These are phyloP conservation scores for Poecilia gillii DNA, from an alignment of 2,797 vertebrate species.

Conservation along the genomic window DNA sequence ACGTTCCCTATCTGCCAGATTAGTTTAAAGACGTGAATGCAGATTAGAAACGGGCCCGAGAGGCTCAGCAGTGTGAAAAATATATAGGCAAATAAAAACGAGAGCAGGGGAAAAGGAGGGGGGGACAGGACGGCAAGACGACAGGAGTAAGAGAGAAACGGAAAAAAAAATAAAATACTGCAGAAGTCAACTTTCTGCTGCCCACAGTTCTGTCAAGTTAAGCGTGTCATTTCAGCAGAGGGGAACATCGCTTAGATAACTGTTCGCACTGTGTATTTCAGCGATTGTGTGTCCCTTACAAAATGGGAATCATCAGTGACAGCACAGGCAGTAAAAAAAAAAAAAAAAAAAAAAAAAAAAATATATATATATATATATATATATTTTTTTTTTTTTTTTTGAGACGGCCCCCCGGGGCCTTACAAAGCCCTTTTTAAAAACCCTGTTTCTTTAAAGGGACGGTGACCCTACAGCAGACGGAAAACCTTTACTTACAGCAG, in stretches of 20 bases:
- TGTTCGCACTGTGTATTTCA: constrained; percentile 19
- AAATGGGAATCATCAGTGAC: constrained; percentile 25
- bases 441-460: not conserved
- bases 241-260: constrained; percentile 35
- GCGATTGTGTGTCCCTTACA: constrained; percentile 9
- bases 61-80: constrained; percentile 50
- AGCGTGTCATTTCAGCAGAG: constrained; percentile 49
- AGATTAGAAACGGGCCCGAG: constrained; percentile 72
- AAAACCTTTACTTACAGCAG: too few relatives aligned
- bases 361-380: constrained; percentile 4
- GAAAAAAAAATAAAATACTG: not conserved
- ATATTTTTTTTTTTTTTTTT: not conserved
- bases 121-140: not conserved
- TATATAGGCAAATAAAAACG: constrained; percentile 64
- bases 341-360: not conserved
- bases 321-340: not conserved
- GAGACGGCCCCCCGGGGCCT: constrained; percentile 4
- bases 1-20: constrained; percentile 75
- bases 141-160: not conserved
- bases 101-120: constrained; percentile 1
- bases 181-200: constrained; percentile 38
- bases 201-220: constrained; percentile 36
- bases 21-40: constrained; percentile 75
- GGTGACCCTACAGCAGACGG: not conserved
- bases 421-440: constrained; percentile 1